Evolutionary conservation across 2,113 vertebrate species (phyloP).

Genomic region (Syngnathus floridae): DNA sequence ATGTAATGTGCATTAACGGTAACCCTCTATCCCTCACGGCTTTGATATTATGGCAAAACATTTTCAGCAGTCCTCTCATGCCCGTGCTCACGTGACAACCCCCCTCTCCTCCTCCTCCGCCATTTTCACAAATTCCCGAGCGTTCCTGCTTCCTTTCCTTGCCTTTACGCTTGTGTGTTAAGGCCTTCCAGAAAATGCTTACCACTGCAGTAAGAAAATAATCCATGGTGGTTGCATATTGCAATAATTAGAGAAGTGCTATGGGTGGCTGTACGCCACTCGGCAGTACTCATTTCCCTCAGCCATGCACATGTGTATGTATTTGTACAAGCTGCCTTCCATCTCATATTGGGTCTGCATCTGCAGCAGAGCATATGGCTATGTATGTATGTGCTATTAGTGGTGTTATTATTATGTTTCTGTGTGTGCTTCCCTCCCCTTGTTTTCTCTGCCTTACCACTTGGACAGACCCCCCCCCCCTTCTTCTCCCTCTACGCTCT

Average conservation of each 20-base stretch:
- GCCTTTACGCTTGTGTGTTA: conserved; percentile 36
- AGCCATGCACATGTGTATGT: conserved; percentile 21
- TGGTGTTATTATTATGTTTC: conserved; percentile 32
- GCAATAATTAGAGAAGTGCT: conserved; percentile 56
- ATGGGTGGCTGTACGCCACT: conserved; percentile 38
- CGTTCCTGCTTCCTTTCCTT: conserved; percentile 11
- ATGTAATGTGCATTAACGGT: background rate
- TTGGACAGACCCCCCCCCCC: conserved; percentile 40
- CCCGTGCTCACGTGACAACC: background rate
- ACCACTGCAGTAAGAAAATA: conserved; percentile 48
- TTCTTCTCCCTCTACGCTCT: conserved; percentile 38
- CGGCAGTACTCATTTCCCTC: conserved; percentile 39
- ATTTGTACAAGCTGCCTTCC: conserved; percentile 17
- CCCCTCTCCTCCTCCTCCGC: background rate
- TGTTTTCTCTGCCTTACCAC: conserved; percentile 56
- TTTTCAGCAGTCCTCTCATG: background rate
- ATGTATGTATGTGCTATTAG: conserved; percentile 37
- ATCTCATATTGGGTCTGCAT: conserved; percentile 11
- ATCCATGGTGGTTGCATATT: conserved; percentile 55
- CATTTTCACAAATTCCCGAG: conserved; percentile 19
- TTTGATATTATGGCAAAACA: background rate
- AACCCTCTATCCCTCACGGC: background rate
- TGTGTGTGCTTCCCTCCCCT: conserved; percentile 54
- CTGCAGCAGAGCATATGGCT: conserved; percentile 16
- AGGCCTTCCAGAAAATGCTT: conserved; percentile 49